Evolutionary conservation across 1,140 invertebrate genomes (phyloP), one percentile per base, ranked within the genome.

Genomic region (Macrocentrus cingulum): DNA sequence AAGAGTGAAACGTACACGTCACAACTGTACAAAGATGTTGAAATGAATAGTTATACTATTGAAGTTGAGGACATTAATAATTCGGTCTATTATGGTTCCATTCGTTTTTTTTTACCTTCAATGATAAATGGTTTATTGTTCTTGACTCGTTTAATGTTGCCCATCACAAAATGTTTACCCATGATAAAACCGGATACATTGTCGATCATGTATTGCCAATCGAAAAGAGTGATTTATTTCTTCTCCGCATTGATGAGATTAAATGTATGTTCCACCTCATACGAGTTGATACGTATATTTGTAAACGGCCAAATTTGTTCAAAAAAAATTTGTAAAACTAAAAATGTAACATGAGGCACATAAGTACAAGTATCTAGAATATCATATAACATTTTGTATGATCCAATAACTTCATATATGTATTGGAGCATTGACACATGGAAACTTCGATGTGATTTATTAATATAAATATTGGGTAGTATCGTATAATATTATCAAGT

Each of bases 11-110:
- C 42, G n/a, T 63, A 61, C 42, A 63, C 64, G 19, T 66, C 61
- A 36, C 25, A 58, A 44, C 48, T 61, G 18, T 63, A 66, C 37
- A 66, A 66, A 59, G 36, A 16, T 0, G 61, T 45, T 4, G 61
- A 66, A 60, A 63, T 59, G 23, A 66, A 66, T 50, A 66, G 56
- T 52, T 60, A 59, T 46, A 59, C 53, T 2, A 34, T 61, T 13
- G 8, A 61, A 46, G 41, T 66, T 6, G 37, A 41, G 34, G 9
- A 8, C 9, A 34, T 5, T 7, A 39, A 44, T 51, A 49, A 58
- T 19, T 19, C 18, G 5, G 16, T 42, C 2, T 45, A 46, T 8
- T 42, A 64, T 41, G 59, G 62, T 23, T 42, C 25, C 4, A 64
- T 61, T 50, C 18, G 36, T 32, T 61, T 52, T 49, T 61, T 54